Percentiles rank a stretch among this genome's conserved stretches.
These are phyloP conservation scores for Malurus cyaneus DNA, from an alignment of 2,113 vertebrate species.

Conservation along the genomic window DNA sequence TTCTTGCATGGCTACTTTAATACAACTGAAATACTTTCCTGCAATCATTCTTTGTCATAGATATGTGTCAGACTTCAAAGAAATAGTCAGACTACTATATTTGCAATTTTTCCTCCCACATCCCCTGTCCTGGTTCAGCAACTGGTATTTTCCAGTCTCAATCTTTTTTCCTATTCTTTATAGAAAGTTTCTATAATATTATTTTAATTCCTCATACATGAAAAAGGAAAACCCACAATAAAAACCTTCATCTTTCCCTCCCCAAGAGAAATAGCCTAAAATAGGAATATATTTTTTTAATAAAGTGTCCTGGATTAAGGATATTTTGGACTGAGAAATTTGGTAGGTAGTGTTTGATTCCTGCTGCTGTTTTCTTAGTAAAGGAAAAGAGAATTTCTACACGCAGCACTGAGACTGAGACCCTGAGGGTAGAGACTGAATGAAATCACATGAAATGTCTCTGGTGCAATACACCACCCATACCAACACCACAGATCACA, in stretches of 20 bases:
- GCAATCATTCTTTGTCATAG: not conserved
- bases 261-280: conserved; percentile 20
- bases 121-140: not conserved
- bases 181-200: not conserved
- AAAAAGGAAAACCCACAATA: not conserved
- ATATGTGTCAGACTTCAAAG: conserved; percentile 20
- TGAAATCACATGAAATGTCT: not conserved
- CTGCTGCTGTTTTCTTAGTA: not conserved
- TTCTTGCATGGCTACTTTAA: not conserved
- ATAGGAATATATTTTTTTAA: not conserved
- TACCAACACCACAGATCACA: not conserved
- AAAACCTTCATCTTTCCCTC: not conserved
- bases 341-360: not conserved
- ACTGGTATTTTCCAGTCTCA: conserved; percentile 18
- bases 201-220: not conserved
- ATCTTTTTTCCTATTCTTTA: conserved; percentile 4
- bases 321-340: not conserved
- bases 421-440: not conserved
- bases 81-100: not conserved
- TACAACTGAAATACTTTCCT: conserved; percentile 12
- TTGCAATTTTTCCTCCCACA: not conserved
- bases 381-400: not conserved
- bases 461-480: not conserved
- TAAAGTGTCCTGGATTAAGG: not conserved
- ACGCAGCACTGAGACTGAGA: not conserved